Evolutionary conservation across 2,113 vertebrate genomes (phyloP).

Genomic region (Petromus typicus): DNA sequence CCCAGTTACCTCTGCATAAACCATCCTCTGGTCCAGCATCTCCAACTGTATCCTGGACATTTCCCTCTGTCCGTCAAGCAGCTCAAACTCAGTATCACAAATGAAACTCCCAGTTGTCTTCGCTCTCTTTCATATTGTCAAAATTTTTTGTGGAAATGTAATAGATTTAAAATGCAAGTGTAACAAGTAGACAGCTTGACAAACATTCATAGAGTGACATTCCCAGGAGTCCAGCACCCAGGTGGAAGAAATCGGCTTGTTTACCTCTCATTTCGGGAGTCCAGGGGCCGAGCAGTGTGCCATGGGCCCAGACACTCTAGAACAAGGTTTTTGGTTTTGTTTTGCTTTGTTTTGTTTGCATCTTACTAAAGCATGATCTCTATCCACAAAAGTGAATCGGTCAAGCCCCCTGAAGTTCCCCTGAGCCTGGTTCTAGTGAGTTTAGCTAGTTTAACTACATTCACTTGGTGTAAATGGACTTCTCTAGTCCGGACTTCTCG

Average conservation of each 20-base stretch:
- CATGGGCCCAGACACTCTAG: neutral
- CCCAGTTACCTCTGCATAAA: neutral
- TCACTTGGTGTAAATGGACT: neutral
- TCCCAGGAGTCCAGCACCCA: neutral
- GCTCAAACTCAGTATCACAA: neutral
- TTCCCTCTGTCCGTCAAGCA: neutral
- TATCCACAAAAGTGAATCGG: neutral
- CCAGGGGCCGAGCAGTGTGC: rapidly evolving
- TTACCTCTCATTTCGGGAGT: too few species aligned
- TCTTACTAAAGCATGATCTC: neutral
- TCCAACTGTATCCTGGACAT: too few species aligned
- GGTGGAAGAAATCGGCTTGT: neutral
- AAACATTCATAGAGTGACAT: neutral
- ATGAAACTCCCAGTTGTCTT: neutral
- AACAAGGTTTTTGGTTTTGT: neutral
- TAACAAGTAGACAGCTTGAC: neutral
- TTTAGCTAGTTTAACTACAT: neutral
- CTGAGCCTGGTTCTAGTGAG: neutral
- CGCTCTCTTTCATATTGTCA: neutral
- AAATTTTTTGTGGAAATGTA: neutral
- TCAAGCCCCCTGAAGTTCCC: neutral
- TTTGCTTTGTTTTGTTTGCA: neutral
- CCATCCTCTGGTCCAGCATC: neutral
- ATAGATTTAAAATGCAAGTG: neutral
- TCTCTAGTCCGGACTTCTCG: neutral